Evolutionary conservation across 2,797 vertebrate genomes (phyloP).

Genomic region (Alosa sapidissima): DNA sequence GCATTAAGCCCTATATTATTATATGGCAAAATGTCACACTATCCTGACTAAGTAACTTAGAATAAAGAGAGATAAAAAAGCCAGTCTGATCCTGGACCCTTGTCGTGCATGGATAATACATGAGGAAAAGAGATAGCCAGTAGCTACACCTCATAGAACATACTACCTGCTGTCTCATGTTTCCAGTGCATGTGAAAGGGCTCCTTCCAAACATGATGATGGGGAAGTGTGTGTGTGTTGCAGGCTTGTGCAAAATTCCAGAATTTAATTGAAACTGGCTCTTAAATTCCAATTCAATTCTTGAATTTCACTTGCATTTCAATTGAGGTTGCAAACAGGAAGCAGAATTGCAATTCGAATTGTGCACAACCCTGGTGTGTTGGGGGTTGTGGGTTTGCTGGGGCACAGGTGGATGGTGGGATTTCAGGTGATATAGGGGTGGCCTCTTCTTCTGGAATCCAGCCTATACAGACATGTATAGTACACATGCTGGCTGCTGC

Average conservation of each 20-base stretch:
- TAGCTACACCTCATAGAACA: conserved; percentile 42
- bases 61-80: background rate
- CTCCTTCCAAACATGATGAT: conserved; percentile 35
- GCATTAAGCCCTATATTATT: background rate
- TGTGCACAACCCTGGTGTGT: background rate
- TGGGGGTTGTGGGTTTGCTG: background rate
- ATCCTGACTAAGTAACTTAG: background rate
- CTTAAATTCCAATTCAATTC: no score
- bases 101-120: conserved; percentile 62
- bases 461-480: conserved; percentile 41
- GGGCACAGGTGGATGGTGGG: conserved; percentile 58
- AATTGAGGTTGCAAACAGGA: no score
- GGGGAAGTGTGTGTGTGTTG: conserved; percentile 29
- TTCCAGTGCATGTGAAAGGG: conserved; percentile 59
- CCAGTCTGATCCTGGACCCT: conserved; percentile 38
- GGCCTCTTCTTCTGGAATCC: conserved; percentile 65
- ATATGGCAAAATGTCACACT: background rate
- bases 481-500: conserved; percentile 57
- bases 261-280: no score
- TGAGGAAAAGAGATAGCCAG: conserved; percentile 55
- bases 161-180: conserved; percentile 55
- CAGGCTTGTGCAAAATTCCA: no score
- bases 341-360: no score
- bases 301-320: no score
- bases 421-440: conserved; percentile 69